Percentiles rank a stretch among this genome's conserved stretches.
Evolutionary conservation across 1,140 invertebrate genomes (phyloP).

Genomic region (Lanistes nyassanus): DNA sequence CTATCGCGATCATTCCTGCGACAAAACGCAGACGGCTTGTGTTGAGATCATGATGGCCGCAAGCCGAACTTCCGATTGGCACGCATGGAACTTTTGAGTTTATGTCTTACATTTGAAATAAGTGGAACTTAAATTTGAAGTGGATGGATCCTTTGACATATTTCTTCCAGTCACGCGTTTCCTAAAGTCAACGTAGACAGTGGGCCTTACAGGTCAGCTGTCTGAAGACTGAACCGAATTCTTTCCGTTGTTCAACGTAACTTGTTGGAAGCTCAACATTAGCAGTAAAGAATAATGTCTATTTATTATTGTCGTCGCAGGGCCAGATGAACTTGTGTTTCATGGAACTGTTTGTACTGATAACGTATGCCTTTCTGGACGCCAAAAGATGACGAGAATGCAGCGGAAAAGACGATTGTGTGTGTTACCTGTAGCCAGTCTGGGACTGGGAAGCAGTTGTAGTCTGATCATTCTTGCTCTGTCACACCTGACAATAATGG

Average conservation of each 20-base stretch:
- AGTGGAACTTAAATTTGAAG: too few species aligned
- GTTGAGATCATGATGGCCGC: too few species aligned
- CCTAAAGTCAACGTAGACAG: too few species aligned
- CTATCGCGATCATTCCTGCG: too few species aligned
- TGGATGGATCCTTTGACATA: too few species aligned
- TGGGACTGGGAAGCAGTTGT: too few species aligned
- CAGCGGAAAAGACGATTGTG: neutral
- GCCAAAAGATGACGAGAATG: neutral
- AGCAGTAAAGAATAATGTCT: neutral
- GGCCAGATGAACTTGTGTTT: neutral
- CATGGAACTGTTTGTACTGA: neutral
- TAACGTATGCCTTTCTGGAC: neutral
- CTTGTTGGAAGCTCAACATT: too few species aligned
- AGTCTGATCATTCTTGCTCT: neutral
- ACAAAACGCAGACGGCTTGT: too few species aligned
- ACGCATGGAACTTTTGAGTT: neutral
- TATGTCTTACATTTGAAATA: neutral
- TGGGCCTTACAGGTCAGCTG: too few species aligned
- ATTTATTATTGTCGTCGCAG: neutral
- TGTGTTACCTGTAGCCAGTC: neutral
- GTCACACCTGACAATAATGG: slow-evolving; percentile 10
- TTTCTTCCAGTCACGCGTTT: too few species aligned
- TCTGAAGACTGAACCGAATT: too few species aligned
- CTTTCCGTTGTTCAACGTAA: too few species aligned
- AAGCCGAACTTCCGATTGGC: slow-evolving; percentile 1